Evolutionary conservation across 92 coral and sea anemone species (phyloP), one percentile per base, ranked within the genome.

Genomic region (Parazoanthus swiftii): DNA sequence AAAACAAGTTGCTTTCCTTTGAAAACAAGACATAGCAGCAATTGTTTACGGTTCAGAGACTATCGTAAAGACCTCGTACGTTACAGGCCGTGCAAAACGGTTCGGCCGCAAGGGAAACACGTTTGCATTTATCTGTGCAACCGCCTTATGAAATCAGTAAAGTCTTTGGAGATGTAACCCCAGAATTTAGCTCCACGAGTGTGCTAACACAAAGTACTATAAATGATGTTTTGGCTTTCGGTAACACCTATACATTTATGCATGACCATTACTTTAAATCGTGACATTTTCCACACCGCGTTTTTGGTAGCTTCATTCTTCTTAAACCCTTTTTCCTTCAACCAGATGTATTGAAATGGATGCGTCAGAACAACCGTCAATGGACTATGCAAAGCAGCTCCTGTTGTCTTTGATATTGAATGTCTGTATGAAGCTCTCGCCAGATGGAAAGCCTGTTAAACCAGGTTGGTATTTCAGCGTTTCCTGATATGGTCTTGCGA

Each of bases 331-430:
- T 59, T 29, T 26, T 82, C 44, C 16, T 72, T 38, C 42, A 37
- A 54, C 29, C 77, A 97, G 99, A 85, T 95, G 99, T 85, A 91
- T 91, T 16, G 99, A 97, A 50, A 90, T 89, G 85, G 96, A 93
- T 74, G 89, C 81, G n/a, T 77, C 96, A 14, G 91, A 90, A n/a
- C 88, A 89, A 43, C 85, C 94, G 5, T 92, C 96, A 50, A 81
- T 67, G 68, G 99, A 97, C 80, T 97, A 97, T 84, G 89, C 92
- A 81, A 92, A 89, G 90, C 99, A 97, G 91, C 91, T 97, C 26
- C 78, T 95, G 13, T 85, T 97, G n/a, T 85, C 98, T 3, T 79
- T 92, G 36, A 90, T 97, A 43, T 85, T 89, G 77, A 95, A 80
- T n/a, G 89, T 97, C 68, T 97, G 97, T 58, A 92, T 91, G 67